Evolutionary conservation across 1,140 invertebrate genomes (phyloP), one percentile per base, ranked within the genome.

Genomic region (Trypoxylus dichotomus): DNA sequence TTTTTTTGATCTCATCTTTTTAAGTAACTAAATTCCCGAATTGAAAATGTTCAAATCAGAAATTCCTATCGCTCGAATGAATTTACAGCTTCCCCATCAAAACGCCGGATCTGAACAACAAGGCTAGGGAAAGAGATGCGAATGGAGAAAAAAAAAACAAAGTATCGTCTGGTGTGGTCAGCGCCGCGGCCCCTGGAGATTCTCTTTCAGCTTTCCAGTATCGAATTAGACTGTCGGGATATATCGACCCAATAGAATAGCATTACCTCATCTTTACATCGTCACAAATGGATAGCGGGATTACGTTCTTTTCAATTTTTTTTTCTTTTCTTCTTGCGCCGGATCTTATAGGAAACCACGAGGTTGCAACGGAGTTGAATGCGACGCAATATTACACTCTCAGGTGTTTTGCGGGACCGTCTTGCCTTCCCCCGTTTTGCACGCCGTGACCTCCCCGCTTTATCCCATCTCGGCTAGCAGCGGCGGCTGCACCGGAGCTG

Each of bases 171-270:
- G 32, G n/a, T 37, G 73, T 21, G 32, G 73, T 74, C 73, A 74
- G 37, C 10, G 37, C 19, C 43, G 43, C 43, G 43, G 13, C n/a
- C 73, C 73, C 73, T 42, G 37, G 73, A 43, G 73, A 43, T 24
- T 43, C 37, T 21, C 73, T 43, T 74, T 32, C 37, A 43, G 19
- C 43, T 43, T 43, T 43, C 37, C 73, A 43, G 73, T 74, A 74
- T 74, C 73, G 73, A 74, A 74, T 74, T 74, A 74, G 37, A 43
- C 73, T 74, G 37, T 37, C 21, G 37, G 73, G 37, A 47, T 74
- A 74, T 74, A 74, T 74, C 73, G 73, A 74, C 25, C 73, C 73
- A 43, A 24, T 27, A 27, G 37, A 42, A 74, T 74, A 32, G 43
- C 37, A 74, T 74, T 74, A 74, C 37, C 21, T 42, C 73, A 74